A percentile compares a stretch with the other conserved stretches of the same genome.
Conservation (phyloP, 2,113 vertebrate species). For the Zapornia atra region DNA sequence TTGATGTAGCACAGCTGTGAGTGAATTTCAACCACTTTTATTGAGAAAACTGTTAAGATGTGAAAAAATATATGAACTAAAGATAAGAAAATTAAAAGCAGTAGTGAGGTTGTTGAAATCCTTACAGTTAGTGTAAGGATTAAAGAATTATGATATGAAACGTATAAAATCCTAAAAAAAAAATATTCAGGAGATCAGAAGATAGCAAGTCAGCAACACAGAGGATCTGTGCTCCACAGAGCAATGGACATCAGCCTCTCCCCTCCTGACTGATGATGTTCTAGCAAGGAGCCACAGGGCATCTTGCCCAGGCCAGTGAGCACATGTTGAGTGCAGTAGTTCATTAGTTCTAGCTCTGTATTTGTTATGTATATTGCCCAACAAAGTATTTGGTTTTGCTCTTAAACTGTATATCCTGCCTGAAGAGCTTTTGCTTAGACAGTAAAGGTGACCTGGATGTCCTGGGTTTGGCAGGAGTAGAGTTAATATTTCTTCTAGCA, state of each 20-base stretch:
- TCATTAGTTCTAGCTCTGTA: neutral
- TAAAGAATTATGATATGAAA: neutral
- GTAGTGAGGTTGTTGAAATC: neutral
- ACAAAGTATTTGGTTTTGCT: neutral
- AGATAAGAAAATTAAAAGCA: neutral
- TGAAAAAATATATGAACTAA: neutral
- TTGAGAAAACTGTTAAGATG: neutral
- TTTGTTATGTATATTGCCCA: neutral
- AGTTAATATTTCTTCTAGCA: too few species aligned
- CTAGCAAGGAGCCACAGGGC: neutral
- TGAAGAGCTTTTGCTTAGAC: neutral
- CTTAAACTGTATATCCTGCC: neutral
- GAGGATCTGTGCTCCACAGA: neutral
- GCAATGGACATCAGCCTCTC: neutral
- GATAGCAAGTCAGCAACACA: neutral
- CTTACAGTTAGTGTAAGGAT: neutral
- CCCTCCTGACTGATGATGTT: neutral
- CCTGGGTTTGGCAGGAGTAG: too few species aligned
- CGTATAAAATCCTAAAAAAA: neutral
- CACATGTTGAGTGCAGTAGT: neutral
- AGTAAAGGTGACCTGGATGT: neutral
- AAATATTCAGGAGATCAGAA: neutral
- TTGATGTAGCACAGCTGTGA: neutral
- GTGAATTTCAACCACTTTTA: neutral
- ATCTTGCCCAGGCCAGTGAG: neutral